Evolutionary conservation across 1,140 invertebrate genomes (phyloP).

Genomic region (Aphaenogaster ashmeadi): DNA sequence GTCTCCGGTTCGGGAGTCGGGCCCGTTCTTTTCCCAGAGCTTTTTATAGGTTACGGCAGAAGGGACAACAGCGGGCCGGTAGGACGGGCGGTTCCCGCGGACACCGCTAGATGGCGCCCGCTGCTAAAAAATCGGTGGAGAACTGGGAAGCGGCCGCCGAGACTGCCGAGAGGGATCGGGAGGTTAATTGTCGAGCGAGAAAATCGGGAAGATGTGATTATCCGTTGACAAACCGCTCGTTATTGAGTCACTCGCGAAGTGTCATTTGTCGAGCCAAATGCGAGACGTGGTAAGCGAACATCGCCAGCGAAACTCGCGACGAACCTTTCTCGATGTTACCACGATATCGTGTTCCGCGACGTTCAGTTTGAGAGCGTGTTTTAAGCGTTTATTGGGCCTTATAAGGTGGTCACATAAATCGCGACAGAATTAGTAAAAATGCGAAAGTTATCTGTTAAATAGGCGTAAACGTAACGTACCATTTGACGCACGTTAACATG

Average conservation of each 20-base stretch:
- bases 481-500: too few relatives aligned
- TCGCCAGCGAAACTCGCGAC: not conserved
- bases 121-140: not conserved
- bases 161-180: not conserved
- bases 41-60: conserved; percentile 76
- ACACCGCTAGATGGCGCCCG: conserved; percentile 26
- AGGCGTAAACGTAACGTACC: not conserved
- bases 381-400: not conserved
- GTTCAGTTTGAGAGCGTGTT: not conserved
- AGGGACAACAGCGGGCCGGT: conserved; percentile 64
- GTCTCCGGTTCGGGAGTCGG: not conserved
- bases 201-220: conserved; percentile 15
- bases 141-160: too few relatives aligned
- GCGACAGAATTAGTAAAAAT: not conserved
- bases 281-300: conserved; percentile 3
- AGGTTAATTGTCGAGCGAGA: not conserved
- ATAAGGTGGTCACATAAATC: not conserved
- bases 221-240: not conserved
- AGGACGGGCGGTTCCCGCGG: not conserved
- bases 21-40: conserved; percentile 28
- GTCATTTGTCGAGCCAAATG: not conserved
- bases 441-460: not conserved
- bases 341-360: not conserved
- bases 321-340: not conserved
- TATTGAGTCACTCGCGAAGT: not conserved